A percentile compares a stretch with the other conserved stretches of the same genome.
These are phyloP conservation scores for Empis livida DNA, from an alignment of 2,888 invertebrate species.

Conservation along the genomic window DNA sequence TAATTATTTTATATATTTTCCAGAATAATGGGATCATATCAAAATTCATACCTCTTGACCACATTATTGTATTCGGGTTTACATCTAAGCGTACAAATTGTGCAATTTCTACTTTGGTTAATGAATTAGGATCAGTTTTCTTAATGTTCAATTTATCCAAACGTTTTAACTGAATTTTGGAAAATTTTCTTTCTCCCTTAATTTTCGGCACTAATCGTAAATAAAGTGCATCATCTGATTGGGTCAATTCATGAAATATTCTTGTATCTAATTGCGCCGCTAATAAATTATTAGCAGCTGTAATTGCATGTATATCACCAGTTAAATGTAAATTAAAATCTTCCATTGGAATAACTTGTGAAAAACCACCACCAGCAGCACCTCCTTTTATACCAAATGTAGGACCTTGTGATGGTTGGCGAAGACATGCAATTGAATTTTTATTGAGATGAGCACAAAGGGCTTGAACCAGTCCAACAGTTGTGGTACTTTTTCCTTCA, in stretches of 20 bases:
- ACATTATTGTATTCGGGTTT: slow-evolving; percentile 77
- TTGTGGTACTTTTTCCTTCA: slow-evolving; percentile 95
- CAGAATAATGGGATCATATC: neutral
- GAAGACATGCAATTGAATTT: slow-evolving; percentile 85
- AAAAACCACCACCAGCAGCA: slow-evolving; percentile 96
- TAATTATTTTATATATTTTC: no score
- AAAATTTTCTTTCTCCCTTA: slow-evolving; percentile 71
- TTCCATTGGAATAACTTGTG: slow-evolving; percentile 97
- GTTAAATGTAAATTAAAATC: slow-evolving; percentile 98
- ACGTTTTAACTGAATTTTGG: slow-evolving; percentile 70
- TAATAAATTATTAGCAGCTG: slow-evolving; percentile 93
- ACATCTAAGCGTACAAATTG: slow-evolving; percentile 81
- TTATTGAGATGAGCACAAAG: slow-evolving; percentile 68
- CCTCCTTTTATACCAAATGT: slow-evolving; percentile 95
- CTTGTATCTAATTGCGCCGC: slow-evolving; percentile 94
- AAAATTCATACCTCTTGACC: slow-evolving; percentile 65
- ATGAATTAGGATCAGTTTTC: slow-evolving; percentile 69
- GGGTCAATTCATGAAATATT: slow-evolving; percentile 93
- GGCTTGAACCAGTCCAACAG: slow-evolving; percentile 87
- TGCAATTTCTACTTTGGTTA: slow-evolving; percentile 65
- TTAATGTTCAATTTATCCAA: slow-evolving; percentile 62
- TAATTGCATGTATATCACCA: slow-evolving; percentile 97
- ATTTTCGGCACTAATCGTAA: slow-evolving; percentile 76
- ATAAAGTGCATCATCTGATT: slow-evolving; percentile 72
- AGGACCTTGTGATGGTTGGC: slow-evolving; percentile 98